Evolutionary conservation across 2,888 invertebrate species (phyloP).

Genomic region (Sinelater perroti): DNA sequence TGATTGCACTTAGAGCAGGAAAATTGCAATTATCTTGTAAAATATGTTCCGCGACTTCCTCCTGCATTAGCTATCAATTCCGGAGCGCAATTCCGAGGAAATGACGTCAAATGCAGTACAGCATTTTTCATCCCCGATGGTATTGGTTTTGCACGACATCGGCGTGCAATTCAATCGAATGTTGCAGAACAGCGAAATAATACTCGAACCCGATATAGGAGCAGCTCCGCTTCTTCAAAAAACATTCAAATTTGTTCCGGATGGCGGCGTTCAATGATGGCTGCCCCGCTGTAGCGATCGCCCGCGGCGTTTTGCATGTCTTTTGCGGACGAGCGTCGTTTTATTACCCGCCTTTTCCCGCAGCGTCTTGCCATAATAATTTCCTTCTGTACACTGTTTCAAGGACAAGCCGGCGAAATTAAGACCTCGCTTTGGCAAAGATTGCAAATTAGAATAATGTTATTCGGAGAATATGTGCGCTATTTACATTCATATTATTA

Average conservation of each 20-base stretch:
- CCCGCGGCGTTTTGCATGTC: slow-evolving; percentile 52
- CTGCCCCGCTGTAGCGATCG: slow-evolving; percentile 46
- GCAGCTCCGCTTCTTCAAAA: slow-evolving; percentile 46
- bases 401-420: too few relatives aligned
- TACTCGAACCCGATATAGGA: slow-evolving; percentile 38
- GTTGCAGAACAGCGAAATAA: slow-evolving; percentile 40
- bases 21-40: not conserved
- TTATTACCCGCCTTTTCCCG: slow-evolving; percentile 44
- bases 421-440: too few relatives aligned
- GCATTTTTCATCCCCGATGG: slow-evolving; percentile 42
- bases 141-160: slow-evolving; percentile 41
- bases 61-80: slow-evolving; percentile 2
- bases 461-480: too few relatives aligned
- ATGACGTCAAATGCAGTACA: slow-evolving; percentile 39
- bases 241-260: slow-evolving; percentile 55
- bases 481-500: too few relatives aligned
- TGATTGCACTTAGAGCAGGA: too few relatives aligned
- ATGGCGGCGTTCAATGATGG: slow-evolving; percentile 53
- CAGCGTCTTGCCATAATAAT: slow-evolving; percentile 35
- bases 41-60: not conserved
- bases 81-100: not conserved
- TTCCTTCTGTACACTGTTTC: slow-evolving; percentile 27
- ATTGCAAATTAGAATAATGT: too few relatives aligned
- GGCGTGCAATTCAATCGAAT: slow-evolving; percentile 37
- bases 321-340: slow-evolving; percentile 48